These are phyloP conservation scores for Drosophila gaucha DNA, from an alignment of 2,888 invertebrate species.

Conservation along the genomic window DNA sequence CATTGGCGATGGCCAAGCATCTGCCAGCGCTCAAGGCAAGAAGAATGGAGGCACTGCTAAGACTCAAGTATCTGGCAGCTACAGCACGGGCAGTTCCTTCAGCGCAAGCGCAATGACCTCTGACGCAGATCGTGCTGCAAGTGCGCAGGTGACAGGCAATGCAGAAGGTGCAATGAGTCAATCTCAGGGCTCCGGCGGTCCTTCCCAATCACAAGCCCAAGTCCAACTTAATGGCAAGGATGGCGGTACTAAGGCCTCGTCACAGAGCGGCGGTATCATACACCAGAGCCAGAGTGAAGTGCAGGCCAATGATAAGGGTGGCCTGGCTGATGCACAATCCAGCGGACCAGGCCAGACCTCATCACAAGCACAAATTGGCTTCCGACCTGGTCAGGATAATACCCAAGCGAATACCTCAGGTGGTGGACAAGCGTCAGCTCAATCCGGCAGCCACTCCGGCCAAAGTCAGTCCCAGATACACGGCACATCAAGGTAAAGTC, in stretches of 20 bases:
- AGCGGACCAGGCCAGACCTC: conserved; percentile 93
- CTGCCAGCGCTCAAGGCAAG: conserved; percentile 91
- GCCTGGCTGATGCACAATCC: conserved; percentile 94
- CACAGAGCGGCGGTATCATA: conserved; percentile 90
- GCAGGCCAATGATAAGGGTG: conserved; percentile 92
- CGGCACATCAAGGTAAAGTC: conserved; percentile 88
- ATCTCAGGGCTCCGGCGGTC: conserved; percentile 90
- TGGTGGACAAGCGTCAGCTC: conserved; percentile 92
- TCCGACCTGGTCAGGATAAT: conserved; percentile 89
- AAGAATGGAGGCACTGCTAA: conserved; percentile 91
- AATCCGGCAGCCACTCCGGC: conserved; percentile 90
- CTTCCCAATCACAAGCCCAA: conserved; percentile 91
- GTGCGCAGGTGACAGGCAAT: conserved; percentile 87
- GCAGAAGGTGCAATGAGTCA: conserved; percentile 91
- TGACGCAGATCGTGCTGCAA: conserved; percentile 90
- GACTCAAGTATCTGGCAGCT: conserved; percentile 93
- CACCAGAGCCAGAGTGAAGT: conserved; percentile 89
- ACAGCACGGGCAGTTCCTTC: conserved; percentile 91
- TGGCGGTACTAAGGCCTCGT: conserved; percentile 90
- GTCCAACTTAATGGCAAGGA: conserved; percentile 91
- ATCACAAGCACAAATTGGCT: conserved; percentile 95
- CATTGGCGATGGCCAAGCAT: conserved; percentile 89
- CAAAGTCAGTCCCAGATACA: conserved; percentile 93
- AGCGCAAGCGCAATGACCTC: conserved; percentile 93
- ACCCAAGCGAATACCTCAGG: conserved; percentile 87